Evolutionary conservation across 2,797 vertebrate genomes (phyloP).

Genomic region (Thaleichthys pacificus): DNA sequence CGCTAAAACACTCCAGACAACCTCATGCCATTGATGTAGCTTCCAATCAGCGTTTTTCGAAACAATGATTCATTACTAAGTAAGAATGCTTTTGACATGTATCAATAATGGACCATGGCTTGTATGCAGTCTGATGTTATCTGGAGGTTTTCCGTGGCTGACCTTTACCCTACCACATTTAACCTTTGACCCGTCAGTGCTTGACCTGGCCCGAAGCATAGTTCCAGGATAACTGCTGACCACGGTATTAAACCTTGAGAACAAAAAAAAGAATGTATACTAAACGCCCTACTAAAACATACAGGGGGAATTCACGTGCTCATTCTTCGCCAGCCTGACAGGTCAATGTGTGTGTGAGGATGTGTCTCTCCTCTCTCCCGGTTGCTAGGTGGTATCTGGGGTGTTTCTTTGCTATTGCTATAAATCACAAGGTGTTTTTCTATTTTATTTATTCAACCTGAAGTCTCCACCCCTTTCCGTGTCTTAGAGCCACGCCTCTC

Average conservation of each 20-base stretch:
- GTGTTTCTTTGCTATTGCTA: conserved; percentile 3
- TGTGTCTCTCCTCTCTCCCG: not conserved
- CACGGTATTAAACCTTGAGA: too few species aligned
- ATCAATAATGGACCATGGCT: conserved; percentile 44
- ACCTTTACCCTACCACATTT: conserved; percentile 36
- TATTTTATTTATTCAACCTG: too few species aligned
- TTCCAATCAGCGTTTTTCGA: not conserved
- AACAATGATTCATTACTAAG: not conserved
- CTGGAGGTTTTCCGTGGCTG: conserved; percentile 6
- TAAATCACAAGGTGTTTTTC: not conserved
- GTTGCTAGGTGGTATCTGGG: not conserved
- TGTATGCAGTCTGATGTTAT: conserved; percentile 16
- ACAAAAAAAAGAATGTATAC: too few species aligned
- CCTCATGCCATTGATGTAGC: not conserved
- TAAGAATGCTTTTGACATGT: conserved; percentile 44
- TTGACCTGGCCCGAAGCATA: not conserved
- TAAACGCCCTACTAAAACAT: not conserved
- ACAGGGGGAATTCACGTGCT: too few species aligned
- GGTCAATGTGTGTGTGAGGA: not conserved
- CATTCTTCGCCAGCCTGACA: not conserved
- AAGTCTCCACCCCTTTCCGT: not conserved
- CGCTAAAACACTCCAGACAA: not conserved
- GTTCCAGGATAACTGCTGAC: not conserved
- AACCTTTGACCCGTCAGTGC: conserved; percentile 58
- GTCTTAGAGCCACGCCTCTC: not conserved